Evolutionary conservation across 2,797 vertebrate genomes (phyloP).

Genomic region (Xiphophorus birchmanni): DNA sequence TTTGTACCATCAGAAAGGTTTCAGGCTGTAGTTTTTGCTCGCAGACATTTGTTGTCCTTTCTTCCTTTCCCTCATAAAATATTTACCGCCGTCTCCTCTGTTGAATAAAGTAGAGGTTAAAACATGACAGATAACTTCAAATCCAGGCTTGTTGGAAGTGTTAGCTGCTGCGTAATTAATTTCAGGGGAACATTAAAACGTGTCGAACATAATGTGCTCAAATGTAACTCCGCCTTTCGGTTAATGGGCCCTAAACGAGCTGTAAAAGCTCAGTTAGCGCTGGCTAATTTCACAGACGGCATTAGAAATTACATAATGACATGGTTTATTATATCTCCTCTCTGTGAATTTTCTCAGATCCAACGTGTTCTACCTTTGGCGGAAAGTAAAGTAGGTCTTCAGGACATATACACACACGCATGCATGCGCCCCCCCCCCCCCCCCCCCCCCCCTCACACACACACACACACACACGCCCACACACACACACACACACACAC

Average conservation of each 20-base stretch:
- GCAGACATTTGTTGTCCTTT: slow-evolving; percentile 52
- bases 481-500: not conserved
- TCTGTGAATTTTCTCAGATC: slow-evolving; percentile 7
- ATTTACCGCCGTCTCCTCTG: slow-evolving; percentile 46
- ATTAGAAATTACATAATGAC: slow-evolving; percentile 20
- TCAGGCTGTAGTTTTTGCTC: slow-evolving; percentile 17
- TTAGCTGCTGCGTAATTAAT: slow-evolving; percentile 14
- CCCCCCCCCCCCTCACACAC: too few relatives aligned
- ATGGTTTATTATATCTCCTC: slow-evolving; percentile 23
- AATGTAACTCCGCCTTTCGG: slow-evolving; percentile 22
- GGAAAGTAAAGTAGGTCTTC: slow-evolving; percentile 21
- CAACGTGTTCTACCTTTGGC: not conserved
- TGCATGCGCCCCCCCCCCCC: fast-evolving
- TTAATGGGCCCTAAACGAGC: slow-evolving; percentile 32
- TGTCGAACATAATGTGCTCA: slow-evolving; percentile 12
- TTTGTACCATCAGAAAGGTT: slow-evolving; percentile 13
- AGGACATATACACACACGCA: slow-evolving; percentile 11
- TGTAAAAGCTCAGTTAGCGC: slow-evolving; percentile 48
- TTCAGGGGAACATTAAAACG: not conserved
- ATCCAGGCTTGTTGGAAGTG: slow-evolving; percentile 9
- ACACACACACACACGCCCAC: too few relatives aligned
- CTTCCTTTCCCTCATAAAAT: slow-evolving; percentile 61
- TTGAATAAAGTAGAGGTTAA: slow-evolving; percentile 8
- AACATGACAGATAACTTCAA: slow-evolving; percentile 19
- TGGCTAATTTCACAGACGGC: slow-evolving; percentile 53